These are phyloP conservation scores for Reticulitermes lucifugus DNA, from an alignment of 2,888 invertebrate genomes.

Conservation along the genomic window DNA sequence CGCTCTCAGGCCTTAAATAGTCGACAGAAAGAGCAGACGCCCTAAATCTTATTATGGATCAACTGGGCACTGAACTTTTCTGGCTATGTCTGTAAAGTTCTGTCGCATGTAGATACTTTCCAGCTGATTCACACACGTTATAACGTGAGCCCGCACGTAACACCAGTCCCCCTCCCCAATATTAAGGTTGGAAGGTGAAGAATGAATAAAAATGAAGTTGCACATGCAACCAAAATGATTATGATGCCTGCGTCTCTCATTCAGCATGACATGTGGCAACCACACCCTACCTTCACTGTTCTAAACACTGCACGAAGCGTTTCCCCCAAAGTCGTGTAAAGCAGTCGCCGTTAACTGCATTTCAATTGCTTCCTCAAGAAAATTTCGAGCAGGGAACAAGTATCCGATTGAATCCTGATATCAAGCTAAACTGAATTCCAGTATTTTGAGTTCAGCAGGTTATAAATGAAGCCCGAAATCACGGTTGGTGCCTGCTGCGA, in stretches of 20 bases:
- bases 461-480: too few relatives aligned
- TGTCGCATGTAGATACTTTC: not conserved
- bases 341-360: not conserved
- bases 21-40: too few relatives aligned
- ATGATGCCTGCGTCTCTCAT: constrained; percentile 3
- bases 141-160: too few relatives aligned
- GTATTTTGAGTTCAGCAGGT: too few relatives aligned
- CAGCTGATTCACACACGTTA: not conserved
- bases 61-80: too few relatives aligned
- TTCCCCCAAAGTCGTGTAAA: not conserved
- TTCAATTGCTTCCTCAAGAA: not conserved
- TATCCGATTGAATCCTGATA: not conserved
- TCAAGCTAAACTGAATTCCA: not conserved
- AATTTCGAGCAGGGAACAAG: not conserved
- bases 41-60: too few relatives aligned
- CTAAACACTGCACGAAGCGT: not conserved
- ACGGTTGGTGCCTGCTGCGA: too few relatives aligned
- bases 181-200: not conserved
- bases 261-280: not conserved
- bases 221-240: constrained; percentile 17
- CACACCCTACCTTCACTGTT: not conserved
- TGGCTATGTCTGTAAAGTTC: too few relatives aligned
- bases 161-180: not conserved
- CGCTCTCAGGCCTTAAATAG: too few relatives aligned
- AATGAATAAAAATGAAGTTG: constrained; percentile 30